A percentile compares a stretch with the other conserved stretches of the same genome.
These are phyloP conservation scores for Tragulus kanchil DNA, from an alignment of 2,113 vertebrate genomes.

Conservation along the genomic window DNA sequence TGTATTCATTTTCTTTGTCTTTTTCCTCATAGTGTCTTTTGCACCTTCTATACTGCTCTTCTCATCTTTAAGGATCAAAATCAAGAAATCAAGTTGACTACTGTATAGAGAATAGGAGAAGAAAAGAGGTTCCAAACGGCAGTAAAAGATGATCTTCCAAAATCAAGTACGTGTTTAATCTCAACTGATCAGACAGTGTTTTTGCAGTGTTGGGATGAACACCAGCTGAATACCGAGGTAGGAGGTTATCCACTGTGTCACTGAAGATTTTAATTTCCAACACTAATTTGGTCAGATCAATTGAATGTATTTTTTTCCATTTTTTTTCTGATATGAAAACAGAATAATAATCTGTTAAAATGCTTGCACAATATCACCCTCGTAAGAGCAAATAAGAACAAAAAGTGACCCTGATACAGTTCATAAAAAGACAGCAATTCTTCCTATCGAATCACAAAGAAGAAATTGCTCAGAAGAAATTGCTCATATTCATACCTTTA, in stretches of 20 bases:
- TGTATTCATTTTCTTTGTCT: not conserved
- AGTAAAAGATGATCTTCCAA: constrained; percentile 2
- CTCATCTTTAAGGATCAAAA: not conserved
- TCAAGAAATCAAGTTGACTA: not conserved
- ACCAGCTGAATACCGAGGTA: not conserved
- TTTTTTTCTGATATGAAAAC: constrained; percentile 22
- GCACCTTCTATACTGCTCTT: constrained; percentile 5
- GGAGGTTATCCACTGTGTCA: too few relatives aligned
- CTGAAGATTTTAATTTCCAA: not conserved
- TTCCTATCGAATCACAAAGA: not conserved
- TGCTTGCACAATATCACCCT: not conserved
- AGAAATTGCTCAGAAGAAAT: not conserved
- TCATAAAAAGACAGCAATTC: not conserved
- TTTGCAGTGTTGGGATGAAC: not conserved
- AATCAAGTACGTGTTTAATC: not conserved
- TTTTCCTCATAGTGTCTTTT: not conserved
- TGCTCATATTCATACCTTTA: not conserved
- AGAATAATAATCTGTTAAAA: not conserved
- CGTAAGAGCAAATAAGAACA: not conserved
- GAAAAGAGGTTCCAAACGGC: not conserved
- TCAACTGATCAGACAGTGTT: not conserved
- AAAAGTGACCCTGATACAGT: not conserved
- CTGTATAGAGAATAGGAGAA: not conserved
- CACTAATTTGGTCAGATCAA: not conserved
- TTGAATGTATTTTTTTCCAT: not conserved